Conservation (phyloP, 2,113 vertebrate genomes). For the Plestiodon gilberti region DNA sequence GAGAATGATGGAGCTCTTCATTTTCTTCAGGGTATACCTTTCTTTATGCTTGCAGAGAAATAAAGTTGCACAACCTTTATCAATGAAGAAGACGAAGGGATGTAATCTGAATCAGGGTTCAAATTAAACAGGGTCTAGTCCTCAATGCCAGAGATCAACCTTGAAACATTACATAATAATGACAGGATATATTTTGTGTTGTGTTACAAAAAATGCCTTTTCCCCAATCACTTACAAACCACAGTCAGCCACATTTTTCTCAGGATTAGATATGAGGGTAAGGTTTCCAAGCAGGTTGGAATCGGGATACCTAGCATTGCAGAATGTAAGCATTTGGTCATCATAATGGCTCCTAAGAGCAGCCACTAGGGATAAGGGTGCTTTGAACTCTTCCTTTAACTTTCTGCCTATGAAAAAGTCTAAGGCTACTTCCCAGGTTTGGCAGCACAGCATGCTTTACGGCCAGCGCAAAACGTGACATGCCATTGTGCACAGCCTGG, state of each 20-base stretch:
- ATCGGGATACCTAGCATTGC: accelerated
- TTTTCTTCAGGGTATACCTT: not conserved
- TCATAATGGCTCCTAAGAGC: not conserved
- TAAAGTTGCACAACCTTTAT: accelerated
- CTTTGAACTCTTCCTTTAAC: not conserved
- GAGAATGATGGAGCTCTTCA: conserved; percentile 11
- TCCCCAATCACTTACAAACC: not conserved
- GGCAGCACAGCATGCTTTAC: not conserved
- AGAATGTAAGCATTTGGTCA: not conserved
- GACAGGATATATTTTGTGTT: too few relatives aligned
- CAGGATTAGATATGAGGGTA: not conserved
- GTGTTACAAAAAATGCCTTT: not conserved
- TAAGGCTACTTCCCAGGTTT: not conserved
- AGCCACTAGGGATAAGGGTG: not conserved
- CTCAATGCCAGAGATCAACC: not conserved
- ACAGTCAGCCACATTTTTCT: not conserved
- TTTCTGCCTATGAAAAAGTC: not conserved
- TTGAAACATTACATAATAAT: not conserved
- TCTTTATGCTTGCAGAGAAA: not conserved
- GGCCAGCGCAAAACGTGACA: too few relatives aligned
- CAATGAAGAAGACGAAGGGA: not conserved
- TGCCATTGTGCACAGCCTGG: too few relatives aligned
- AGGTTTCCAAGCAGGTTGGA: not conserved
- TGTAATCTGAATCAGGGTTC: not conserved
- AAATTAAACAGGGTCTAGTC: not conserved